A percentile compares a stretch with the other conserved stretches of the same genome.
These are phyloP conservation scores for Serilophus lunatus DNA, from an alignment of 2,113 vertebrate species.

Conservation along the genomic window DNA sequence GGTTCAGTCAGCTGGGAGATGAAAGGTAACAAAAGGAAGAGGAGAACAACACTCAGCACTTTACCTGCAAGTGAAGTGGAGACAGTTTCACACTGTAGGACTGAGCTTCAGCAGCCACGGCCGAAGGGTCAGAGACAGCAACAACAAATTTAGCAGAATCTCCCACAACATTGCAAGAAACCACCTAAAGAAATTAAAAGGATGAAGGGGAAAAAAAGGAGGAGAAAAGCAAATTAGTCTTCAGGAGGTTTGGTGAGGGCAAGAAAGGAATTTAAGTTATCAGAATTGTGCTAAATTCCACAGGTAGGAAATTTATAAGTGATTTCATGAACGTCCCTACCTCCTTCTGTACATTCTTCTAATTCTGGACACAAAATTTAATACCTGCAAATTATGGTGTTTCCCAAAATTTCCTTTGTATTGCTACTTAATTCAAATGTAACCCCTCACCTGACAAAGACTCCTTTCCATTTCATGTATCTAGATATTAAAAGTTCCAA, in stretches of 20 bases:
- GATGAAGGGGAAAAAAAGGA: background rate
- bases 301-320: background rate
- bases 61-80: constrained; percentile 89
- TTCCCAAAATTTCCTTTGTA: background rate
- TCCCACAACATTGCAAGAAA: constrained; percentile 81
- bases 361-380: background rate
- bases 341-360: background rate
- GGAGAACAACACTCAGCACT: background rate
- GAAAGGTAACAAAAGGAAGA: background rate
- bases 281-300: background rate
- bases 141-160: constrained; percentile 81
- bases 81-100: constrained; percentile 77
- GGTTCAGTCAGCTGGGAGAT: background rate
- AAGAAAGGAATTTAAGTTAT: background rate
- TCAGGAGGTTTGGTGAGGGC: background rate
- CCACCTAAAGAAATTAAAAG: constrained; percentile 69
- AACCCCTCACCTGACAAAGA: background rate
- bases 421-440: background rate
- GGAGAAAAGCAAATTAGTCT: background rate
- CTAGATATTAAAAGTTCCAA: background rate
- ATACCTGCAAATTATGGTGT: background rate
- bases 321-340: background rate
- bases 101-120: background rate
- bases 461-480: background rate
- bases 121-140: background rate